Percentiles rank a stretch among this genome's conserved stretches.
These are phyloP conservation scores for Pseudomyrmex dendroicus DNA, from an alignment of 1,140 invertebrate species.

Conservation along the genomic window DNA sequence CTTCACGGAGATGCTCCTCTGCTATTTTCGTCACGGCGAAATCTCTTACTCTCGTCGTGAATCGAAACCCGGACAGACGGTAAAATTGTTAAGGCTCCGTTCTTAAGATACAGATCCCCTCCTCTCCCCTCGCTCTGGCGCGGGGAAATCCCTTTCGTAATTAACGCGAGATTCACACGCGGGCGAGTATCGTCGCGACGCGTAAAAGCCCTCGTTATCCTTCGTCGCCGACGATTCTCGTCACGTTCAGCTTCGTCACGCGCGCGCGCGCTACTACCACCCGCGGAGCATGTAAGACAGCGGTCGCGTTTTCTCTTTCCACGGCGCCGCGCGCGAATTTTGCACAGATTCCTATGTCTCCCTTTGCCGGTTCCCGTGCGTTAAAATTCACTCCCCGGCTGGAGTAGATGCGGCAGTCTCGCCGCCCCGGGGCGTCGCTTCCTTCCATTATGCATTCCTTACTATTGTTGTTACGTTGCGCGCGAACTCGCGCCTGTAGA, in stretches of 20 bases:
- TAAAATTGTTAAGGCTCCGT: constrained; percentile 5
- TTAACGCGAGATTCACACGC: constrained; percentile 55
- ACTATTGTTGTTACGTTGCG: constrained; percentile 53
- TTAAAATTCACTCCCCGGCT: constrained; percentile 56
- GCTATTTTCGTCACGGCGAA: background rate
- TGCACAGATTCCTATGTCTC: background rate
- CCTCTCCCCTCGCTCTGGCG: background rate
- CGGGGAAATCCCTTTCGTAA: constrained; percentile 40
- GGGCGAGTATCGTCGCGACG: constrained; percentile 22
- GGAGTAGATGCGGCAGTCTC: constrained; percentile 33
- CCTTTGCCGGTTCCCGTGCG: constrained; percentile 18
- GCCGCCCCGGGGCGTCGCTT: constrained; percentile 51
- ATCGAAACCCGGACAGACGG: background rate
- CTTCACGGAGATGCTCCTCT: background rate
- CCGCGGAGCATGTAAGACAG: constrained; percentile 12
- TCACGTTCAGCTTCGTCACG: constrained; percentile 47
- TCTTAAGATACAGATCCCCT: background rate
- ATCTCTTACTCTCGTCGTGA: background rate
- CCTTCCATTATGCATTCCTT: constrained; percentile 66
- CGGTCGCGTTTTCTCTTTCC: constrained; percentile 21
- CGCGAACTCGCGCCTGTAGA: background rate
- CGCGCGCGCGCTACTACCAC: background rate
- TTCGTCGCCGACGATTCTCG: constrained; percentile 41
- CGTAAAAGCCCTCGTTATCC: constrained; percentile 54
- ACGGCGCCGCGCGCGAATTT: background rate